These are phyloP conservation scores for Dryoscopus gambensis DNA, from an alignment of 2,113 vertebrate species.

Conservation along the genomic window DNA sequence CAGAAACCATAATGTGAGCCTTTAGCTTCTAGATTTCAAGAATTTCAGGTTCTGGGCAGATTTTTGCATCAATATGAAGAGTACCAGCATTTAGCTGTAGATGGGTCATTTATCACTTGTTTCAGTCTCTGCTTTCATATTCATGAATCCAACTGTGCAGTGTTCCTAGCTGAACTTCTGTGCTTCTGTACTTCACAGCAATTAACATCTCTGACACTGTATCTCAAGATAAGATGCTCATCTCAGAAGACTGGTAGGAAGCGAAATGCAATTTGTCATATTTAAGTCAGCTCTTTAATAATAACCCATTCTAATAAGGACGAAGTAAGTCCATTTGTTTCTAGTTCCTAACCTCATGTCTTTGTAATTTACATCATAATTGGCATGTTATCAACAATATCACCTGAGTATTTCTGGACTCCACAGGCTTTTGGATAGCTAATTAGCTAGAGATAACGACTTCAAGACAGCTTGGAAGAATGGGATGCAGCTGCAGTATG, in stretches of 20 bases:
- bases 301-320: neutral
- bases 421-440: neutral
- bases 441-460: neutral
- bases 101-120: neutral
- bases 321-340: neutral
- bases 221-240: neutral
- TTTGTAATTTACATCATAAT: neutral
- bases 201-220: conserved; percentile 24
- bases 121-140: neutral
- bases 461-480: neutral
- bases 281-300: neutral
- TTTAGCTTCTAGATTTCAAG: neutral
- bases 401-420: neutral
- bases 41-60: neutral
- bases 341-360: neutral
- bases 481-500: neutral
- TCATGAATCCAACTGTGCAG: neutral
- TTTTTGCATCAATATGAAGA: neutral
- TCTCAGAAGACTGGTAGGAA: neutral
- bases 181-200: conserved; percentile 1
- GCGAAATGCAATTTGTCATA: neutral
- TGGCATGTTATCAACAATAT: neutral
- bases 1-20: neutral
- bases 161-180: neutral
- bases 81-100: neutral